phyloP scores from a whole-genome alignment of 2,888 invertebrate species.

The Ommatoiulus sabulosus region DNA sequence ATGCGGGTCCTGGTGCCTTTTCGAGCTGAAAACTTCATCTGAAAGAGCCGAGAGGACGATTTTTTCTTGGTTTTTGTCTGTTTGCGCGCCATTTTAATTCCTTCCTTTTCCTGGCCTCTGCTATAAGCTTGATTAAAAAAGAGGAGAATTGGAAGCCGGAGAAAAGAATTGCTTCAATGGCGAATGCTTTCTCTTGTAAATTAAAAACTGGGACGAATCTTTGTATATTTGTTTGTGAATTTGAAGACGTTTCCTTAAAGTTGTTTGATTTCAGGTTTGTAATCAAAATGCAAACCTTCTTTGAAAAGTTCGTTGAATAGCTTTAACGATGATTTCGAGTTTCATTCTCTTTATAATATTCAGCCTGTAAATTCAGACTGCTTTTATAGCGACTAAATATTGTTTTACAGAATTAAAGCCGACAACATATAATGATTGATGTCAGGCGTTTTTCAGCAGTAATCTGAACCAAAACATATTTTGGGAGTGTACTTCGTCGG shows the following conservation, averaged over 20 bases:
- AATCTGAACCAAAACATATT: no score
- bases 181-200: not conserved
- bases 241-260: not conserved
- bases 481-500: no score
- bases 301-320: not conserved
- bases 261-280: not conserved
- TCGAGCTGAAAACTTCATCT: not conserved
- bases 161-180: not conserved
- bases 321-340: no score
- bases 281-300: not conserved
- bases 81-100: not conserved
- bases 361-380: no score
- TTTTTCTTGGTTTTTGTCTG: not conserved
- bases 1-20: not conserved
- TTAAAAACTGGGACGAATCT: not conserved
- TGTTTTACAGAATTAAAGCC: no score
- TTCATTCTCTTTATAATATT: no score
- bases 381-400: no score
- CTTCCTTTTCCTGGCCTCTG: not conserved
- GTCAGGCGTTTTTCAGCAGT: no score
- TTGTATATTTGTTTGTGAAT: not conserved
- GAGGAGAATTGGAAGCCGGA: not conserved
- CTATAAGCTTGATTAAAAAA: slow-evolving; percentile 10
- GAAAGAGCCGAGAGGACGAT: not conserved
- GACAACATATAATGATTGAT: no score